Evolutionary conservation across 92 coral and sea anemone species (phyloP).

Genomic region (Diadumene lineata): DNA sequence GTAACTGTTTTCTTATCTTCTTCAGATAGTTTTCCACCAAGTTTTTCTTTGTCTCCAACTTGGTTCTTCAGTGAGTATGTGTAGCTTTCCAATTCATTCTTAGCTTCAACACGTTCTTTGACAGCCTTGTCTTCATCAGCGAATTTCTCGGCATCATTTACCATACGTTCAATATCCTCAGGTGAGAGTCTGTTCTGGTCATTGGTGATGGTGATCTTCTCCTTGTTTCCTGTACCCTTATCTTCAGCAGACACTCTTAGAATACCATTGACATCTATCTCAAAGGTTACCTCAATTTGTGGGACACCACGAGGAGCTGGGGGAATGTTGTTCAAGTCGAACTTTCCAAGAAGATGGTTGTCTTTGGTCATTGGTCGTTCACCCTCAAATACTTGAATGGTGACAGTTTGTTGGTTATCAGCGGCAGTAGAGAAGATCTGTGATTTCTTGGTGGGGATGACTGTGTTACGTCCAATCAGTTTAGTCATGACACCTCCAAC

Average conservation of each 20-base stretch:
- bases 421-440: constrained; percentile 99
- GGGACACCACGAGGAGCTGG: constrained; percentile 99
- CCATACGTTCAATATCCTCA: constrained; percentile 98
- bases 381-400: constrained; percentile 96
- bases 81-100: constrained; percentile 96
- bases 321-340: constrained; percentile 94
- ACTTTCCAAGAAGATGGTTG: constrained; percentile 95
- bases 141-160: constrained; percentile 97
- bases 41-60: constrained; percentile 95
- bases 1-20: constrained; percentile 91
- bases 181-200: constrained; percentile 98
- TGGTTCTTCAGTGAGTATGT: constrained; percentile 97
- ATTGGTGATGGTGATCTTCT: constrained; percentile 96
- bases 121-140: constrained; percentile 98
- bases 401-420: constrained; percentile 98
- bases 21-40: constrained; percentile 95
- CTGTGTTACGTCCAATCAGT: constrained; percentile 91
- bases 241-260: constrained; percentile 98
- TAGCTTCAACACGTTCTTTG: constrained; percentile 88
- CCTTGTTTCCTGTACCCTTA: constrained; percentile 99
- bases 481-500: constrained; percentile 99
- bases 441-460: constrained; percentile 96
- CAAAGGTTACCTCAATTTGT: constrained; percentile 96
- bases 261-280: constrained; percentile 98
- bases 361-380: constrained; percentile 98